A percentile compares a stretch with the other conserved stretches of the same genome.
Conservation (phyloP, 2,113 vertebrate genomes). For the Mus musculus region GRCm39 chr7:92396001-92396500, state of each 20-base stretch:
- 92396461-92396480: no score
- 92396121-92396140: neutral
- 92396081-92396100: neutral
- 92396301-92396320: neutral
- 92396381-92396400: no score
- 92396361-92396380: neutral
- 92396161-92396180: neutral
- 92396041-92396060: neutral
- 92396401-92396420: neutral
- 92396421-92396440: neutral
- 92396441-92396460: no score
- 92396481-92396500: no score
- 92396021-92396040: neutral
- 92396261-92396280: neutral
- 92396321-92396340: neutral
- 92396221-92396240: conserved; percentile 4
- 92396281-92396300: neutral
- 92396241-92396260: conserved; percentile 51
- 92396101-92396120: neutral
- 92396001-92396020: neutral
- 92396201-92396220: conserved; percentile 12
- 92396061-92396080: neutral
- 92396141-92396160: neutral
- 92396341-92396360: neutral
- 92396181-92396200: conserved; percentile 20